Evolutionary conservation across 2,113 vertebrate species (phyloP).

Genomic region (Scomber japonicus): DNA sequence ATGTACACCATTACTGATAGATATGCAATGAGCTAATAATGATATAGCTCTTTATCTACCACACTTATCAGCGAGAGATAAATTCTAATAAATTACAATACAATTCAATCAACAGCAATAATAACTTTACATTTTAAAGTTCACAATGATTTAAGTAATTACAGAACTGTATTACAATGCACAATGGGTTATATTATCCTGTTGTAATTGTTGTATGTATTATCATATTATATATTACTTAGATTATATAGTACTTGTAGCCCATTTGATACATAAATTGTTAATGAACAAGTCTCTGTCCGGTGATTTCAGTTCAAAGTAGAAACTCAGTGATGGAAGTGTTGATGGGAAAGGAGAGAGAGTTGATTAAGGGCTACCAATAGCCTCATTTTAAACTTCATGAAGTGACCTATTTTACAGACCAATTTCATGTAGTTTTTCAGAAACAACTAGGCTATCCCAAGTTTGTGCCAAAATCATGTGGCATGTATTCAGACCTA

Average conservation of each 20-base stretch:
- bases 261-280: not conserved
- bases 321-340: not conserved
- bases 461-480: conserved; percentile 37
- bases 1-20: too few species aligned
- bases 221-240: too few species aligned
- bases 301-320: not conserved
- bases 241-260: not conserved
- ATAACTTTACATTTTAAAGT: too few species aligned
- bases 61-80: too few species aligned
- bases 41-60: too few species aligned
- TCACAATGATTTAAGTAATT: not conserved
- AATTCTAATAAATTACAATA: too few species aligned
- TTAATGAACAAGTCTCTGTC: not conserved
- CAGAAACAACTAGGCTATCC: conserved; percentile 34
- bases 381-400: conserved; percentile 42
- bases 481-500: conserved; percentile 52
- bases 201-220: too few species aligned
- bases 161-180: not conserved
- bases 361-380: conserved; percentile 10
- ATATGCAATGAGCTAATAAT: too few species aligned
- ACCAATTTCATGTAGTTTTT: conserved; percentile 34
- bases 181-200: too few species aligned
- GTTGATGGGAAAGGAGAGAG: not conserved
- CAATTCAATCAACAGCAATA: too few species aligned
- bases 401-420: conserved; percentile 48